These are phyloP conservation scores for Solea senegalensis DNA, from an alignment of 2,113 vertebrate genomes.

Conservation along the genomic window DNA sequence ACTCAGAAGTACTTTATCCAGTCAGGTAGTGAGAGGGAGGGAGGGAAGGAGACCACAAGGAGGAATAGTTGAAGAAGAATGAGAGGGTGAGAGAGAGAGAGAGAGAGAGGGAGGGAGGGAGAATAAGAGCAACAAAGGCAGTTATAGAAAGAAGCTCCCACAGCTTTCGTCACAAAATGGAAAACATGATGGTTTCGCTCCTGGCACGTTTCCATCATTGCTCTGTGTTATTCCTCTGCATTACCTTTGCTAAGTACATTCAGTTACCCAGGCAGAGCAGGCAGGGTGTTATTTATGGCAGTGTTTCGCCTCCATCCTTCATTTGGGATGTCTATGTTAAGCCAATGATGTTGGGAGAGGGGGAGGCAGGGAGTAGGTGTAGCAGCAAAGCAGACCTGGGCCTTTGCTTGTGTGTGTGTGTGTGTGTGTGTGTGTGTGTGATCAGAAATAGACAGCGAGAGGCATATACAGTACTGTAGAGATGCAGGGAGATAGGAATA, in stretches of 20 bases:
- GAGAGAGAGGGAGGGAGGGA: conserved; percentile 12
- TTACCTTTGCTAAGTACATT: conserved; percentile 58
- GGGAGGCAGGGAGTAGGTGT: conserved; percentile 17
- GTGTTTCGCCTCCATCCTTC: conserved; percentile 56
- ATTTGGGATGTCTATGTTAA: conserved; percentile 70
- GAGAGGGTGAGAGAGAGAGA: conserved; percentile 15
- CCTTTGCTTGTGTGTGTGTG: conserved; percentile 35
- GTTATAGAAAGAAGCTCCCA: conserved; percentile 32
- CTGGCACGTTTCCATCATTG: conserved; percentile 40
- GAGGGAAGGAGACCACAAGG: conserved; percentile 1
- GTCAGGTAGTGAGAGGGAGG: conserved; percentile 34
- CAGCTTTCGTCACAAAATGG: conserved; percentile 44
- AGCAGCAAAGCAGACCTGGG: conserved; percentile 41
- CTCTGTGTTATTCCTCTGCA: conserved; percentile 29
- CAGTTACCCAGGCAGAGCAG: conserved; percentile 39
- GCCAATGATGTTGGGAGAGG: conserved; percentile 47
- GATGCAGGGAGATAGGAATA: conserved; percentile 25
- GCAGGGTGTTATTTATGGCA: conserved; percentile 64
- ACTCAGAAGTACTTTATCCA: conserved; percentile 47
- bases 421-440: conserved; percentile 8
- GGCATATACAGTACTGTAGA: conserved; percentile 23
- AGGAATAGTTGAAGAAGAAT: conserved; percentile 4
- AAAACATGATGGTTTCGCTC: conserved; percentile 21
- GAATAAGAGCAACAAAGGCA: conserved; percentile 46
- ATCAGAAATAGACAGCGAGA: conserved; percentile 55